These are phyloP conservation scores for Leucopternis melanops DNA, from an alignment of 2,113 vertebrate species.

Conservation along the genomic window DNA sequence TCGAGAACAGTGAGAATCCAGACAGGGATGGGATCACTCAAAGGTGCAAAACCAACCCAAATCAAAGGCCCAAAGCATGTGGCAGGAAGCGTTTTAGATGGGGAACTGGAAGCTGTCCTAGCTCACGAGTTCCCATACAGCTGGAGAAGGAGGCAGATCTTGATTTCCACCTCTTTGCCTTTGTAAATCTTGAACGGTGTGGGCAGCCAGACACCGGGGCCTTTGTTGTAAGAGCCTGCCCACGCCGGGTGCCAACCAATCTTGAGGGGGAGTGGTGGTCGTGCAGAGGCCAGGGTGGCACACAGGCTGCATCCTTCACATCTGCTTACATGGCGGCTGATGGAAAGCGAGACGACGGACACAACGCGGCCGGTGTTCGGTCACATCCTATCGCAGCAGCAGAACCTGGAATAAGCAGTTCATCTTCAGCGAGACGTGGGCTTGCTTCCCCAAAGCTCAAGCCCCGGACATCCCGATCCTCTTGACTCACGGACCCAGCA, in stretches of 20 bases:
- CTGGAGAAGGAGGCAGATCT: not conserved
- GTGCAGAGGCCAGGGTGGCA: not conserved
- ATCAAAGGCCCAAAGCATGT: not conserved
- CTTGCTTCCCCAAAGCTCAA: not conserved
- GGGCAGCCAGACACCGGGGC: not conserved
- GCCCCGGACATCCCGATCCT: not conserved
- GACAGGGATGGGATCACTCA: not conserved
- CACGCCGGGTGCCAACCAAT: too few relatives aligned
- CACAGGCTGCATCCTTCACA: not conserved
- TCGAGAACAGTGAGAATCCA: not conserved
- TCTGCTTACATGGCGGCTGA: not conserved
- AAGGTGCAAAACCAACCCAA: not conserved
- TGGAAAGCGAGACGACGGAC: not conserved
- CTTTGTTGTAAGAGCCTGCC: not conserved
- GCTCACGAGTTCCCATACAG: not conserved
- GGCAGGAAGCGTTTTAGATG: not conserved
- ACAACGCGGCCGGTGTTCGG: accelerated
- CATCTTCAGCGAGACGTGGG: accelerated
- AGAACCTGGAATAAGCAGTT: not conserved
- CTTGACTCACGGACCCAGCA: not conserved
- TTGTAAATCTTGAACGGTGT: not conserved
- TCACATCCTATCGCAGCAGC: not conserved
- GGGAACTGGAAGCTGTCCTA: not conserved
- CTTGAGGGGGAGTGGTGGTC: not conserved
- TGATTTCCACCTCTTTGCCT: not conserved